Conservation (phyloP, 2,888 invertebrate species). For the Clitarchus hookeri region DNA sequence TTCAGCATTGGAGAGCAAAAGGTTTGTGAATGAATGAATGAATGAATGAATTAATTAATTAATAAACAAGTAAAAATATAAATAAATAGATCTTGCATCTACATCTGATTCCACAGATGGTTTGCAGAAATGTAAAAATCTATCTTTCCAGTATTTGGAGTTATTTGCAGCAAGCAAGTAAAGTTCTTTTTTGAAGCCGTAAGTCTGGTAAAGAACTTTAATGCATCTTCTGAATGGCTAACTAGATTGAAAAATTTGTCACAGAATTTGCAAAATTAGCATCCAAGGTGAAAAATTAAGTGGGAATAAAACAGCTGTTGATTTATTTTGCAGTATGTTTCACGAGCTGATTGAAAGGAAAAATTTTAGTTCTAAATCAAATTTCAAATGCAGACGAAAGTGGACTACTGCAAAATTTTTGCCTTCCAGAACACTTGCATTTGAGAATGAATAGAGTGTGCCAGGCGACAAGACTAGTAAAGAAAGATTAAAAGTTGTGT, state of each 20-base stretch:
- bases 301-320: neutral
- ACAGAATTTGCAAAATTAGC: neutral
- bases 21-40: neutral
- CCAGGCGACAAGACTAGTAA: neutral
- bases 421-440: neutral
- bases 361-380: neutral
- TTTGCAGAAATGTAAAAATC: neutral
- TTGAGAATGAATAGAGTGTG: neutral
- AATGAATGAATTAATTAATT: too few species aligned
- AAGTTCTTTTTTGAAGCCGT: neutral
- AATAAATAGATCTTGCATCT: neutral
- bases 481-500: neutral
- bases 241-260: neutral
- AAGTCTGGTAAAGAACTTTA: neutral
- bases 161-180: neutral
- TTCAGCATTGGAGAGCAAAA: neutral
- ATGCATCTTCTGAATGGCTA: neutral
- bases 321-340: neutral
- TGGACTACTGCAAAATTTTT: neutral
- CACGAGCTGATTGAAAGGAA: neutral
- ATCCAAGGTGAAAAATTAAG: neutral
- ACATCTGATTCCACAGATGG: neutral
- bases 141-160: neutral
- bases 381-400: neutral
- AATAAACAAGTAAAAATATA: neutral